Percentiles rank a stretch among this genome's conserved stretches.
These are phyloP conservation scores for Nylanderia fulva DNA, from an alignment of 1,140 invertebrate species.

Conservation along the genomic window DNA sequence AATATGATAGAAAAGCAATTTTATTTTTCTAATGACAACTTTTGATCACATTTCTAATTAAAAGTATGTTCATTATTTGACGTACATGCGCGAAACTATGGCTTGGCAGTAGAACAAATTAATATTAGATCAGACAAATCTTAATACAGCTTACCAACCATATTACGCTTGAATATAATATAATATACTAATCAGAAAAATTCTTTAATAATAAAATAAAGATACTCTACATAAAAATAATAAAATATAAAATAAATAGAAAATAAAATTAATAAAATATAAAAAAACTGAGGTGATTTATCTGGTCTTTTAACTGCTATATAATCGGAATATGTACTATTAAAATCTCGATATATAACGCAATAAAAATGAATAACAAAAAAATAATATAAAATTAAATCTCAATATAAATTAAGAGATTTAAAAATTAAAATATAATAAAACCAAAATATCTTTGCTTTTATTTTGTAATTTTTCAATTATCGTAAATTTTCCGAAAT, in stretches of 20 bases:
- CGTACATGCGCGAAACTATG: neutral
- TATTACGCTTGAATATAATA: neutral
- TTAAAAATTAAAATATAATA: neutral
- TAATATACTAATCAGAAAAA: neutral
- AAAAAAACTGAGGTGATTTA: neutral
- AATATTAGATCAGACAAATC: slow-evolving; percentile 18
- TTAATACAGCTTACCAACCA: neutral
- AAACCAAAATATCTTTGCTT: neutral
- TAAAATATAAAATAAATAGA: neutral
- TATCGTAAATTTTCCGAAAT: too few species aligned
- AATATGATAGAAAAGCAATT: neutral
- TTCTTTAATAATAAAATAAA: neutral
- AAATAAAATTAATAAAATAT: too few species aligned
- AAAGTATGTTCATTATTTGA: neutral
- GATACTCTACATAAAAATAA: too few species aligned
- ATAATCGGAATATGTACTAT: neutral
- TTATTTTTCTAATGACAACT: neutral
- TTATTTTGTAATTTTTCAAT: neutral
- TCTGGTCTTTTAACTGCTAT: neutral
- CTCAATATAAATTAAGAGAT: neutral
- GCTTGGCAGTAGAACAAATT: slow-evolving; percentile 43
- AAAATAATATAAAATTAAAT: neutral
- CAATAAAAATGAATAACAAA: neutral
- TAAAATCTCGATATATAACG: slow-evolving; percentile 1
- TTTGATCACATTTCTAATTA: neutral